These are phyloP conservation scores for Scatophagus argus DNA, from an alignment of 2,113 vertebrate species.

Conservation along the genomic window DNA sequence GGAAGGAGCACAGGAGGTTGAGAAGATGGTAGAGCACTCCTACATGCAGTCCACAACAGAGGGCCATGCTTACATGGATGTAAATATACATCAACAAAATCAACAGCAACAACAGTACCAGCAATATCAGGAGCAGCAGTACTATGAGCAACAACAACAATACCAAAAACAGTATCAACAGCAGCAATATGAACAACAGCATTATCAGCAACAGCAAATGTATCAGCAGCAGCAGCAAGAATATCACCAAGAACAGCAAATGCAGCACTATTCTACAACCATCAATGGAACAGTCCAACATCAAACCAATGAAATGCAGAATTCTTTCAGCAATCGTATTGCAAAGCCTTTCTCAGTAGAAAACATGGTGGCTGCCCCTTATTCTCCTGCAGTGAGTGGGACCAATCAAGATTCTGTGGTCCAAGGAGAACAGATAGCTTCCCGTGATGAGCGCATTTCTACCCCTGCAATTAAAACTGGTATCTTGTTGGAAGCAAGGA, in stretches of 20 bases:
- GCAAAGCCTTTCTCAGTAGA: constrained; percentile 89
- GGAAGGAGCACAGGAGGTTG: constrained; percentile 75
- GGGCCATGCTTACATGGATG: constrained; percentile 86
- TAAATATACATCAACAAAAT: constrained; percentile 81
- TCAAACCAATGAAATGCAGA: constrained; percentile 82
- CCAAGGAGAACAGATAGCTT: constrained; percentile 92
- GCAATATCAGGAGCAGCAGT: constrained; percentile 80
- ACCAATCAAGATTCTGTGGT: constrained; percentile 85
- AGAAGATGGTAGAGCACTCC: constrained; percentile 73
- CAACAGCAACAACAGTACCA: constrained; percentile 78
- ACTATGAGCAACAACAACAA: constrained; percentile 72
- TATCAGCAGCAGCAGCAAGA: constrained; percentile 67
- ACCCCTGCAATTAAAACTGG: constrained; percentile 94
- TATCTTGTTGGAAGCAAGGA: constrained; percentile 89
- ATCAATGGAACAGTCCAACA: constrained; percentile 87
- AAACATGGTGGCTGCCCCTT: constrained; percentile 82
- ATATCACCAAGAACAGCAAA: constrained; percentile 74
- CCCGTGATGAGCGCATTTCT: constrained; percentile 94
- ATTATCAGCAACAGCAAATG: constrained; percentile 73
- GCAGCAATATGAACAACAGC: constrained; percentile 72
- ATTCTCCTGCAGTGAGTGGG: constrained; percentile 82
- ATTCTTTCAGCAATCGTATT: constrained; percentile 85
- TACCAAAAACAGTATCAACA: constrained; percentile 74
- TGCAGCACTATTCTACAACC: constrained; percentile 78
- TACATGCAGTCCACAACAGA: constrained; percentile 81